A percentile compares a stretch with the other conserved stretches of the same genome.
These are phyloP conservation scores for Pseudococcus longispinus DNA, from an alignment of 2,888 invertebrate genomes.

Conservation along the genomic window DNA sequence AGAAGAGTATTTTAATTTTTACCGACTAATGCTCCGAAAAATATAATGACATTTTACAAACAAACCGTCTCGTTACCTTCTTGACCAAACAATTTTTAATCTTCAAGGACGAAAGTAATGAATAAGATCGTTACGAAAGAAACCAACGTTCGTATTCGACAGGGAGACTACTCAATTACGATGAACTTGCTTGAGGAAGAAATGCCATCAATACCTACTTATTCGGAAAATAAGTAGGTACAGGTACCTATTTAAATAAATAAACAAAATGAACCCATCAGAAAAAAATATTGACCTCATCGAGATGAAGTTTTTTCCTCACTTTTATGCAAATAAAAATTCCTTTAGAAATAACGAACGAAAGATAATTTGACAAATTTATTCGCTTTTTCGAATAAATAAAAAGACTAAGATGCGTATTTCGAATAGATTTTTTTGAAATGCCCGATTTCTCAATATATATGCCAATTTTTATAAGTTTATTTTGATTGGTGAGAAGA, in stretches of 20 bases:
- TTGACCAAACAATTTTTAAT: not conserved
- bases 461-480: not conserved
- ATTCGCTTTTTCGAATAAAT: not conserved
- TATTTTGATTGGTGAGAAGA: not conserved
- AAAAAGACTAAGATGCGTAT: not conserved
- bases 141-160: not conserved
- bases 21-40: not conserved
- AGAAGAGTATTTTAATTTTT: constrained; percentile 31
- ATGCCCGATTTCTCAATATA: not conserved
- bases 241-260: not conserved
- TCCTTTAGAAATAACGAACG: not conserved
- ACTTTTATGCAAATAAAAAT: not conserved
- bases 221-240: not conserved
- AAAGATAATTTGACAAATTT: not conserved
- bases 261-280: not conserved
- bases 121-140: not conserved
- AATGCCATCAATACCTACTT: not conserved
- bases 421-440: not conserved
- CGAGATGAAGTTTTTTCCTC: not conserved
- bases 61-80: not conserved
- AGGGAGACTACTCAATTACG: not conserved
- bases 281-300: not conserved
- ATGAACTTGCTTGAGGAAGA: not conserved
- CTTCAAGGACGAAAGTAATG: not conserved
- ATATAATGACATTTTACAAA: constrained; percentile 9